Evolutionary conservation across 2,113 vertebrate genomes (phyloP).

Genomic region (Ia io): DNA sequence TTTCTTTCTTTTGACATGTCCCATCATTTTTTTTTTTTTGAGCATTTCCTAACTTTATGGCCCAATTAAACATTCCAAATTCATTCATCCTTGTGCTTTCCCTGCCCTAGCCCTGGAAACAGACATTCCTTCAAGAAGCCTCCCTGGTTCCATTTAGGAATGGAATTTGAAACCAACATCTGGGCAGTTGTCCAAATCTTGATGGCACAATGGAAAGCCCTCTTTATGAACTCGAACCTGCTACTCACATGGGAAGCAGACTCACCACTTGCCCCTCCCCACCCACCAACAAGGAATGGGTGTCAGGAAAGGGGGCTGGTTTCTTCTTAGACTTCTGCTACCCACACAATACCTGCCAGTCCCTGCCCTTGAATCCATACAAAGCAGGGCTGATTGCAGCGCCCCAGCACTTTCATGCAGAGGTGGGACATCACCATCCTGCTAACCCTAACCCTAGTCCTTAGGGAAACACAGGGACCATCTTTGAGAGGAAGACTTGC

Average conservation of each 20-base stretch:
- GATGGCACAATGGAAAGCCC: conserved; percentile 29
- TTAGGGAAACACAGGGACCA: not conserved
- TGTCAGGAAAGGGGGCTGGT: not conserved
- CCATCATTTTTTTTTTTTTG: not conserved
- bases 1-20: not conserved
- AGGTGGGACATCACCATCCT: too few relatives aligned
- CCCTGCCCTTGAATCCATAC: not conserved
- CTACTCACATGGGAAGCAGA: not conserved
- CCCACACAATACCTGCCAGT: not conserved
- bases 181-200: conserved; percentile 36
- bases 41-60: not conserved
- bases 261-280: not conserved
- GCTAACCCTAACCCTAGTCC: not conserved
- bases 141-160: not conserved
- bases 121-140: not conserved
- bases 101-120: not conserved
- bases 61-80: not conserved
- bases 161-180: conserved; percentile 45
- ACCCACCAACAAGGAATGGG: not conserved
- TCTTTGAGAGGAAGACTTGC: not conserved
- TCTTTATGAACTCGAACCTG: conserved; percentile 8
- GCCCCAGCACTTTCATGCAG: not conserved
- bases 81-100: not conserved
- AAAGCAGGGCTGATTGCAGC: not conserved
- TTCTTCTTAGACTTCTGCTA: not conserved